Percentiles rank a stretch among this genome's conserved stretches.
phyloP scores from a whole-genome alignment of 2,888 invertebrate genomes.

The Hyles lineata region DNA sequence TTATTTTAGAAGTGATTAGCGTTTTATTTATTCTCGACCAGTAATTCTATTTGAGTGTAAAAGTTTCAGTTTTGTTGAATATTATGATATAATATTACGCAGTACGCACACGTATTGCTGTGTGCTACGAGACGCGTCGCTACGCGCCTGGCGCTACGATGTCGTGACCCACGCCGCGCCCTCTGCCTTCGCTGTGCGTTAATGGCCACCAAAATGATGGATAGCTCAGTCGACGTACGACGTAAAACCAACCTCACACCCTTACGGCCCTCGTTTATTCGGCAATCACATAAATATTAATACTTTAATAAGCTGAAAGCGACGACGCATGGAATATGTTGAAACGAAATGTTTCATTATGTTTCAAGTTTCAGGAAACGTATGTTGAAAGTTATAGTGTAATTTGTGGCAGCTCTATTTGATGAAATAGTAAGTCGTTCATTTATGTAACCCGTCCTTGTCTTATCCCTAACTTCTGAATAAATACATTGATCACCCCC shows the following conservation, averaged over 20 bases:
- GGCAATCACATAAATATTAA: slow-evolving; percentile 37
- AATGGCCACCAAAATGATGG: slow-evolving; percentile 76
- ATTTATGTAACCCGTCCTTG: too few relatives aligned
- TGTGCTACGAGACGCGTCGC: slow-evolving; percentile 13
- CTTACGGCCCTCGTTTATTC: slow-evolving; percentile 49
- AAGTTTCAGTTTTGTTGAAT: neutral
- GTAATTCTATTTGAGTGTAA: neutral
- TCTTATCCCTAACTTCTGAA: too few relatives aligned
- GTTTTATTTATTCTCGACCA: neutral
- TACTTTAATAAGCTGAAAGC: slow-evolving; percentile 33
- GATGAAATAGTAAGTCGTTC: too few relatives aligned
- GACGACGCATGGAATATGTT: neutral
- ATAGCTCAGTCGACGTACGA: slow-evolving; percentile 62
- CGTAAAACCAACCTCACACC: slow-evolving; percentile 56
- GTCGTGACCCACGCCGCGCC: slow-evolving; percentile 73
- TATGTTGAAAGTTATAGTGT: neutral
- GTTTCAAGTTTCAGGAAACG: neutral
- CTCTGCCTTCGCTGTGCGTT: slow-evolving; percentile 64
- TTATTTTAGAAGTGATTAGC: neutral
- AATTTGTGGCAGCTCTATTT: neutral
- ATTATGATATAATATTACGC: neutral
- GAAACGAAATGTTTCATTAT: neutral
- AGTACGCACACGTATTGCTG: neutral
- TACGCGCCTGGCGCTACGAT: slow-evolving; percentile 32
- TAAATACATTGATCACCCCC: too few relatives aligned